Percentiles rank a stretch among this genome's conserved stretches.
Conservation (phyloP, 2,113 vertebrate genomes). For the Trogon surrucura region DNA sequence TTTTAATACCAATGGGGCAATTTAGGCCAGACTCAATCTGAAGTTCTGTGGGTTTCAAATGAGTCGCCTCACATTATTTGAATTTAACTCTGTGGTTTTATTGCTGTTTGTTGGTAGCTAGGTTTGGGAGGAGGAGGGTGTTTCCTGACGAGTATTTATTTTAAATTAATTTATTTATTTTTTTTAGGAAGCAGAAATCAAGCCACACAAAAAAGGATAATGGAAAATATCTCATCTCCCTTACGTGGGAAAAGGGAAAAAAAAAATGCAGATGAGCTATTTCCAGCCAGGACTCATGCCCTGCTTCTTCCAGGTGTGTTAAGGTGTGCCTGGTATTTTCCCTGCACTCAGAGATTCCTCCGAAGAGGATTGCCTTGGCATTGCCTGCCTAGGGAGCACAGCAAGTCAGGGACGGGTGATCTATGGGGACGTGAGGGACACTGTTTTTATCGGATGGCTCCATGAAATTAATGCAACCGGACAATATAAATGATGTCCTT, state of each 20-base stretch:
- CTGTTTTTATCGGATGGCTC: background rate
- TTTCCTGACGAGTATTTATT: constrained; percentile 9
- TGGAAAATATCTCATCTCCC: background rate
- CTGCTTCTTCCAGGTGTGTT: background rate
- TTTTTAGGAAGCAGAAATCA: constrained; percentile 7
- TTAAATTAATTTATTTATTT: background rate
- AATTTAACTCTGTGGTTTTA: constrained; percentile 64
- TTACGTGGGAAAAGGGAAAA: background rate
- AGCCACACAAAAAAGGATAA: background rate
- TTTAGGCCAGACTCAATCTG: constrained; percentile 53
- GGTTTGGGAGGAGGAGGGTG: background rate
- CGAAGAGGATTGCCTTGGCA: background rate
- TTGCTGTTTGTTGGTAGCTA: constrained; percentile 46
- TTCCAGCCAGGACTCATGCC: background rate
- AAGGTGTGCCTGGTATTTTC: background rate
- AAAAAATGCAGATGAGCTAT: background rate
- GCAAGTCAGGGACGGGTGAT: accelerated
- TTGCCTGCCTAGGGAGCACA: background rate
- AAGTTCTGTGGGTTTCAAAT: constrained; percentile 68
- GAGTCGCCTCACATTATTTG: constrained; percentile 47
- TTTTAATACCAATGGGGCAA: constrained; percentile 50
- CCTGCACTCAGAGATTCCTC: background rate
- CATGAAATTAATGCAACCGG: background rate
- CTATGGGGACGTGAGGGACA: background rate
- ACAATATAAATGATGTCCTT: background rate